Evolutionary conservation across 2,797 vertebrate species (phyloP).

Genomic region (Cryptoblepharus egeriae): DNA sequence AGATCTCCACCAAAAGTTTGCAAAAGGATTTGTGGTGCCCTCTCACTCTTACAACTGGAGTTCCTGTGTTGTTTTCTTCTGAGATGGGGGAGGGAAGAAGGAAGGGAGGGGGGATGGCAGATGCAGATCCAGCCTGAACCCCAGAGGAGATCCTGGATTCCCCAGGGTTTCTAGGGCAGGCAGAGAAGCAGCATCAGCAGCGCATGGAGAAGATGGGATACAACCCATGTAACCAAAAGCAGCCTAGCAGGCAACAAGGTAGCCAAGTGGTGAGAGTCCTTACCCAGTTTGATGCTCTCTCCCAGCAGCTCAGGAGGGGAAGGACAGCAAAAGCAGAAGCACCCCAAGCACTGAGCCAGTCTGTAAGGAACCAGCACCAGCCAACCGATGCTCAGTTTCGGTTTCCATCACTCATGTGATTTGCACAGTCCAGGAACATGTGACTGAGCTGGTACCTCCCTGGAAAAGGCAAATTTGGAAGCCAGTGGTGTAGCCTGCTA

Average conservation of each 20-base stretch:
- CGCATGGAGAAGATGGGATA: too few relatives aligned
- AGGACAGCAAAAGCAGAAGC: too few relatives aligned
- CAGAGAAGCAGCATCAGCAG: too few relatives aligned
- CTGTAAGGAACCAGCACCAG: neutral
- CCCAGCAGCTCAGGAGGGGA: neutral
- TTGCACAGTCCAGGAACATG: neutral
- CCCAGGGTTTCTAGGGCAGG: neutral
- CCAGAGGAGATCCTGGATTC: neutral
- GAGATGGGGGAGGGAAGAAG: neutral
- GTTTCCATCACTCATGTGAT: conserved; percentile 7
- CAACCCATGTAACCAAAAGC: too few relatives aligned
- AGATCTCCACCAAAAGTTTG: too few relatives aligned
- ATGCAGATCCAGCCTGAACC: neutral
- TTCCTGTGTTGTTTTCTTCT: neutral
- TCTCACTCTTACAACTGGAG: too few relatives aligned
- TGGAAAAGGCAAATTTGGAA: neutral
- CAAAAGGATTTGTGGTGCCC: too few relatives aligned
- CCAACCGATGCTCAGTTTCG: neutral
- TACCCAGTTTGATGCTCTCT: neutral
- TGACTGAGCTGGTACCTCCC: neutral
- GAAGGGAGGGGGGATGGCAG: neutral
- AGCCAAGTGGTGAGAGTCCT: neutral
- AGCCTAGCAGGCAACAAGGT: too few relatives aligned
- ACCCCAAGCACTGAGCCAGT: neutral
- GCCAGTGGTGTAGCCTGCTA: too few relatives aligned